phyloP scores from a whole-genome alignment of 2,113 vertebrate genomes.

The Dermatemys mawii region DNA sequence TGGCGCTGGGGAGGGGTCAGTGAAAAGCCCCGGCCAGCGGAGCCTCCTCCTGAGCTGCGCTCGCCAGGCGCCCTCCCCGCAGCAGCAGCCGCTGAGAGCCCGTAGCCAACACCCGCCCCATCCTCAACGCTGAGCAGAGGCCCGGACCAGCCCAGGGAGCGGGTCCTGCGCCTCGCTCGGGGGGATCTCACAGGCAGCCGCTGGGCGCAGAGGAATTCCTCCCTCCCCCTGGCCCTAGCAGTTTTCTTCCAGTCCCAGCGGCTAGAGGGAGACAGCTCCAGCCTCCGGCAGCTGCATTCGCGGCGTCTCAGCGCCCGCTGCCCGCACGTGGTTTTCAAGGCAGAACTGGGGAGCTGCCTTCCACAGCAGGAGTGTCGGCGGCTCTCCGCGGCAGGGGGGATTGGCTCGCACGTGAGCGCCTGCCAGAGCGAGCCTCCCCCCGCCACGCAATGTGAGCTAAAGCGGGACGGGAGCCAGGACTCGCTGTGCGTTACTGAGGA shows the following conservation, averaged over 20 bases:
- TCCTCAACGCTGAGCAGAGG: not conserved
- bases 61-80: not conserved
- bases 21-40: not conserved
- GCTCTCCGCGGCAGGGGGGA: not conserved
- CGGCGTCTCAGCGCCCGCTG: not conserved
- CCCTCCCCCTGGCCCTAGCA: not conserved
- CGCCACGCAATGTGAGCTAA: not conserved
- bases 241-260: not conserved
- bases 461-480: not conserved
- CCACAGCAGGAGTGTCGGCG: not conserved
- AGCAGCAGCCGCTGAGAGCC: too few relatives aligned
- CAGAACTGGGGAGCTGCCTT: accelerated
- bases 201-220: not conserved
- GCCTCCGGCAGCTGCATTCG: not conserved
- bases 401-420: not conserved
- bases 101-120: not conserved
- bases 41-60: not conserved
- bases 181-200: not conserved
- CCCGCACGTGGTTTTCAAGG: accelerated
- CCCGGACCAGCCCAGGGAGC: not conserved
- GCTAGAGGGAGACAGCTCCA: not conserved
- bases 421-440: not conserved
- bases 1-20: not conserved
- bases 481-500: not conserved
- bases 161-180: conserved; percentile 26